Evolutionary conservation across 2,888 invertebrate species (phyloP), one percentile per base, ranked within the genome.

Genomic region (Barypeithes pellucidus): DNA sequence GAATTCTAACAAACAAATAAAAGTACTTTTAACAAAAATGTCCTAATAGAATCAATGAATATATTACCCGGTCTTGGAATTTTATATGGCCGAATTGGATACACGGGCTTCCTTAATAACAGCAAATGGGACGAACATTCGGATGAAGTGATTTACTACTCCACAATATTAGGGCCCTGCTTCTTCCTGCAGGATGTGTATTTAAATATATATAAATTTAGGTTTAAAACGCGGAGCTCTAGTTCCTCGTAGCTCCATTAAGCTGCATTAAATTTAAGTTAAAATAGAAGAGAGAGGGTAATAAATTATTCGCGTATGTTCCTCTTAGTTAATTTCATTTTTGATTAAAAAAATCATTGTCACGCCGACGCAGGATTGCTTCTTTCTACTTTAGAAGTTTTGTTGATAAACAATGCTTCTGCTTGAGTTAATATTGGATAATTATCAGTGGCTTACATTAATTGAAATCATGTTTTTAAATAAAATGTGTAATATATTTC

Each of bases 141-240:
- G 60, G 71, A 36, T 59, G 54, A 63, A 22, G 73, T 68, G 67
- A 72, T 72, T 73, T 67, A 69, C 60, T 59, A 29, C 29, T 57
- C 41, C 47, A 66, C 68, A 63, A 67, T 59, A 50, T 52, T 45
- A 61, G 59, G 43, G 47, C 59, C 57, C 61, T 65, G 71, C 72
- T 67, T 67, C 70, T 71, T 73, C 54, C 63, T 54, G 52, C 14
- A 54, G 67, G 59, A 72, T 68, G 50, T 67, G 68, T 75, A 75
- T 75, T 75, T 75, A 75, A 72, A 75, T 75, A 75, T 71, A 75
- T 66, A 72, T 75, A 75, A 73, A 73, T 73, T 73, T 60, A 63
- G 68, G 68, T 68, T 65, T 68, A 62, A 54, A 67, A 67, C 41
- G 62, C 72, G 45, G 24, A 39, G 36, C 50, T 68, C 60, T 45